phyloP scores from a whole-genome alignment of 2,797 vertebrate genomes.

The Ficedula albicollis region DNA sequence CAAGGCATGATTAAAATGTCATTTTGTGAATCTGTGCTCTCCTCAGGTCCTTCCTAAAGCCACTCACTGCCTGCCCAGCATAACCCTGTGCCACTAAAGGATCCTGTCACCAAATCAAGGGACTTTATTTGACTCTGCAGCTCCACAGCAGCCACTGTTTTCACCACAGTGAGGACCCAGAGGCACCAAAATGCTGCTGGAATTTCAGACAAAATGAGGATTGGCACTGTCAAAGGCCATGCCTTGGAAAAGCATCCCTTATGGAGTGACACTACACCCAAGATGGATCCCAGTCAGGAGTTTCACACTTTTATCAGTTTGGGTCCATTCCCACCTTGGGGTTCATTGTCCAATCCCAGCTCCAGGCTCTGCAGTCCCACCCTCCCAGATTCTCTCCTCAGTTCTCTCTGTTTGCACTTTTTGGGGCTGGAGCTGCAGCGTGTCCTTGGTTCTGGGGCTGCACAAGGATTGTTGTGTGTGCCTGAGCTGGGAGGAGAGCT shows the following conservation, averaged over 20 bases:
- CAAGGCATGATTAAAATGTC: slow-evolving; percentile 66
- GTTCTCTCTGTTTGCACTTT: not conserved
- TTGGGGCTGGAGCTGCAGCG: not conserved
- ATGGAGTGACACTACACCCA: not conserved
- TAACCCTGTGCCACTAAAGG: not conserved
- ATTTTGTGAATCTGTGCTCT: slow-evolving; percentile 43
- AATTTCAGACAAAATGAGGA: not conserved
- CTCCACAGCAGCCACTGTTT: not conserved
- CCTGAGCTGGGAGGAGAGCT: not conserved
- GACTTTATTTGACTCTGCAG: not conserved
- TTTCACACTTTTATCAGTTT: not conserved
- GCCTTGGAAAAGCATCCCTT: not conserved
- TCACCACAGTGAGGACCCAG: not conserved
- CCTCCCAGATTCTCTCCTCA: not conserved
- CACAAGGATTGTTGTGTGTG: not conserved
- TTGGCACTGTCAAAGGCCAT: not conserved
- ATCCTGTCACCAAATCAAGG: not conserved
- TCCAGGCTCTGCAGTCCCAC: not conserved
- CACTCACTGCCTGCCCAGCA: not conserved
- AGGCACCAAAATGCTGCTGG: not conserved
- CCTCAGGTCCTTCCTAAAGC: not conserved
- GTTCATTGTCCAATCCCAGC: not conserved
- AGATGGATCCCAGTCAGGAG: accelerated
- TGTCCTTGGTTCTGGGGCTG: not conserved
- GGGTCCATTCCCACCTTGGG: accelerated